Base-by-base conservation (phyloP, 92 coral and sea anemone species). In the Palythoa caribaeorum region DNA sequence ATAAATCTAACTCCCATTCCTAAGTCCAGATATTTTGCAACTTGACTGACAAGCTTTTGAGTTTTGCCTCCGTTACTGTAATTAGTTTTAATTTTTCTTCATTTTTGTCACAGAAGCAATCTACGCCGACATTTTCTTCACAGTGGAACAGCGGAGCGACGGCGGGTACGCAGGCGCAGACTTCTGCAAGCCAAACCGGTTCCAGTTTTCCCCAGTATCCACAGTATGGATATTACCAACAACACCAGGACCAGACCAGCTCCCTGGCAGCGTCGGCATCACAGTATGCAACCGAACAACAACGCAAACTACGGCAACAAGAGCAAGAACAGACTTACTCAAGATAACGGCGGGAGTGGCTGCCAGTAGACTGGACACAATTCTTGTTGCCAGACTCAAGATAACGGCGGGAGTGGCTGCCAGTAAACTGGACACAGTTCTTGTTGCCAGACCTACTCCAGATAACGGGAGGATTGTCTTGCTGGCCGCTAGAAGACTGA, bases 181-280 rank as follows among this genome's bases (percentile, higher is more conserved):
- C 44, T 37, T 39, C 59, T 19, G 20, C 40, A 4, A 47, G 62
- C 76, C 86, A 81, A 16, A 36, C 60, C n/a, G 66, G n/a, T 57
- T 1, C 85, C 14, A 12, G 62, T 1, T 87, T 90, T 83, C 89
- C 94, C 36, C 94, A 94, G 76, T 94, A 76, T 80, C 98, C 96
- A 5, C 99, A 97, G 93, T 97, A 90, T 77, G 98, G 99, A 1
- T 97, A 97, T 89, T 95, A 96, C 76, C 99, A 97, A 71, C 96
- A 94, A 81, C 98, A 95, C 78, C 95, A 93, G 75, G 98, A 95
- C 80, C 93, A 92, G 76, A 90, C 92, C 16, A 74, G 80, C 57
- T 78, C 90, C 76, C 91, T 91, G 76, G 90, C 90, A 12, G 79
- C 88, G 28, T 84, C 90, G 8, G 94, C 94, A 1, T 87, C 90